Base-by-base conservation (phyloP, 2,888 invertebrate species). In the Lycia hirtaria region DNA sequence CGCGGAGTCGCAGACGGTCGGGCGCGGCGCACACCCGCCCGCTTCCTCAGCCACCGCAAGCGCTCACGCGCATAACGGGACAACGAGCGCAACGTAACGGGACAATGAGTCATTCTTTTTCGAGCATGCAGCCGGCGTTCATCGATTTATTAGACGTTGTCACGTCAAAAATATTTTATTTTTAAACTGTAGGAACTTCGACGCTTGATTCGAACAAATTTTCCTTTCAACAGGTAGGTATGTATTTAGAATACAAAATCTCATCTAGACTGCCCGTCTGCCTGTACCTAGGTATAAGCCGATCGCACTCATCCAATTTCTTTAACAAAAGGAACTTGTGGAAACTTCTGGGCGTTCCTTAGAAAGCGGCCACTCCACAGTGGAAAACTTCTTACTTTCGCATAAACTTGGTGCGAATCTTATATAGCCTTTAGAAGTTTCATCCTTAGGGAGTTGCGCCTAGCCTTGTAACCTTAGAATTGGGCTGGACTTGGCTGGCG, bases 321-420 rank as follows among this genome's bases (percentile, higher is more conserved):
- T 41, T 20, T 41, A 40, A 51, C 32, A 32, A 51, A 44, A 26
- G n/a, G 28, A 44, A 43, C 35, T 44, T 24, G 35, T 41, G 19
- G 15, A 32, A 52, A 45, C 22, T 53, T 26, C 38, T 33, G 24
- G 51, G 26, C 15, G 6, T 26, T 26, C 32, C 28, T 38, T 22
- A 24, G 45, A 38, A 37, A 53, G 38, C 24, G 10, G 20, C 26
- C 48, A 48, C 14, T 48, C 22, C n/a, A n/a, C 17, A 49, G 28
- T 30, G n/a, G 12, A 40, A 50, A 50, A 50, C 50, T 50, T 50
- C n/a, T 30, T 41, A 32, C 40, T 50, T 40, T 20, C 22, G 17
- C 12, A 3, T 37, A 19, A 48, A 38, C 28, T 49, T 28, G 37
- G 12, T 28, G 14, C 28, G n/a, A n/a, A n/a, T n/a, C n/a, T 50